Conservation (phyloP, 1,140 invertebrate species). For the Cylas formicarius region DNA sequence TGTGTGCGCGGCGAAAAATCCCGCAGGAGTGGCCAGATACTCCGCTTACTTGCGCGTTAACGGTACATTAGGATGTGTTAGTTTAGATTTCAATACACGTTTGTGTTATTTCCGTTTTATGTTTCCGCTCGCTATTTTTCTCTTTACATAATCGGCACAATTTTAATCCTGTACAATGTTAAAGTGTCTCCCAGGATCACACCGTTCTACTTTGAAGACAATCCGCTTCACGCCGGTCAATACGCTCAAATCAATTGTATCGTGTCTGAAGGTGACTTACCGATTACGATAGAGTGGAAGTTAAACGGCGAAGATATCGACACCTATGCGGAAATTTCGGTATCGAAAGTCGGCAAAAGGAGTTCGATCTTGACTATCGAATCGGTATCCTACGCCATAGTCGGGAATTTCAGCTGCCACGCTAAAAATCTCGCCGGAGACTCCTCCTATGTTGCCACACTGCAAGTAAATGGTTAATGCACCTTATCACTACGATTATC, state of each 20-base stretch:
- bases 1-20: conserved; percentile 59
- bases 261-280: conserved; percentile 62
- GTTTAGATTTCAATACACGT: conserved; percentile 26
- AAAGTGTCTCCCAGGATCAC: conserved; percentile 59
- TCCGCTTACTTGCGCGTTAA: conserved; percentile 55
- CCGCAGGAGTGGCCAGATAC: conserved; percentile 54
- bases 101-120: conserved; percentile 10
- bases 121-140: conserved; percentile 9
- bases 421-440: conserved; percentile 69
- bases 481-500: conserved; percentile 2
- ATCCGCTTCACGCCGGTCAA: conserved; percentile 61
- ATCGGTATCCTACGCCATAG: conserved; percentile 61
- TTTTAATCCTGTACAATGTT: conserved; percentile 8
- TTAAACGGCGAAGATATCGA: conserved; percentile 49
- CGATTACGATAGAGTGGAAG: conserved; percentile 59
- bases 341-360: conserved; percentile 43
- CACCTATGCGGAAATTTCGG: conserved; percentile 44
- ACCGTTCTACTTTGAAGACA: conserved; percentile 61
- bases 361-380: conserved; percentile 57
- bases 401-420: conserved; percentile 70
- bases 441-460: conserved; percentile 57
- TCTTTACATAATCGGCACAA: conserved; percentile 9
- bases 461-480: conserved; percentile 56
- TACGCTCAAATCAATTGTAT: conserved; percentile 67
- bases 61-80: conserved; percentile 42